phyloP scores from a whole-genome alignment of 2,888 invertebrate species.

The Amphipyra berbera region DNA sequence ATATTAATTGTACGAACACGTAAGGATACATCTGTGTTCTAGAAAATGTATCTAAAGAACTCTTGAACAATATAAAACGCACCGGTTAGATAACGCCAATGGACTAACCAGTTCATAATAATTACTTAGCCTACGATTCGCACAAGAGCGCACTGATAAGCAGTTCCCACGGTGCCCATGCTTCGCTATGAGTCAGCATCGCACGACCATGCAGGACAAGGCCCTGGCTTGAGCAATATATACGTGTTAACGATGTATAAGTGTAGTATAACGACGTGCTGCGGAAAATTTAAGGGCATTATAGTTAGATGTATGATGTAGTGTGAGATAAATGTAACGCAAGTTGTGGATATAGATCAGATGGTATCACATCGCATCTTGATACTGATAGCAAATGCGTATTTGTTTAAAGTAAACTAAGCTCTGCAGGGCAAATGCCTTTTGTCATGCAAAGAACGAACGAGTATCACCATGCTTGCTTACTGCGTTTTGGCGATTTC shows the following conservation, averaged over 20 bases:
- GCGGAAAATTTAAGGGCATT: conserved; percentile 71
- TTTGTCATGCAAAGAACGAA: too few relatives aligned
- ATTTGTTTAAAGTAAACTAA: too few relatives aligned
- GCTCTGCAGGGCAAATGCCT: too few relatives aligned
- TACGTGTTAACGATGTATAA: conserved; percentile 83
- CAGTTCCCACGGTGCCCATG: conserved; percentile 74
- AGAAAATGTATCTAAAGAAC: conserved; percentile 12
- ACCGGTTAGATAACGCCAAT: conserved; percentile 42
- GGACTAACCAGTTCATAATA: conserved; percentile 52
- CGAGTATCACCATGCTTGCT: too few relatives aligned
- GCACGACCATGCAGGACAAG: conserved; percentile 74
- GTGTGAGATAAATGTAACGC: conserved; percentile 45
- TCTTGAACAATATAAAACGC: conserved; percentile 37
- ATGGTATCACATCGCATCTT: not conserved
- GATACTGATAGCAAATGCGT: not conserved
- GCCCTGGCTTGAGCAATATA: conserved; percentile 70
- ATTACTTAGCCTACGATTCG: conserved; percentile 63
- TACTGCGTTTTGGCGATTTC: too few relatives aligned
- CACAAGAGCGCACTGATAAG: conserved; percentile 67
- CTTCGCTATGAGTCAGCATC: conserved; percentile 74
- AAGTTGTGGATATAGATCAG: conserved; percentile 16
- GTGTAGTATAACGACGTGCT: conserved; percentile 60
- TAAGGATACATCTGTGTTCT: conserved; percentile 36
- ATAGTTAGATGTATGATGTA: conserved; percentile 61
- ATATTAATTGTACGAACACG: too few relatives aligned